These are phyloP conservation scores for Himantopus leucocephalus DNA, from an alignment of 2,113 vertebrate species.

Conservation along the genomic window DNA sequence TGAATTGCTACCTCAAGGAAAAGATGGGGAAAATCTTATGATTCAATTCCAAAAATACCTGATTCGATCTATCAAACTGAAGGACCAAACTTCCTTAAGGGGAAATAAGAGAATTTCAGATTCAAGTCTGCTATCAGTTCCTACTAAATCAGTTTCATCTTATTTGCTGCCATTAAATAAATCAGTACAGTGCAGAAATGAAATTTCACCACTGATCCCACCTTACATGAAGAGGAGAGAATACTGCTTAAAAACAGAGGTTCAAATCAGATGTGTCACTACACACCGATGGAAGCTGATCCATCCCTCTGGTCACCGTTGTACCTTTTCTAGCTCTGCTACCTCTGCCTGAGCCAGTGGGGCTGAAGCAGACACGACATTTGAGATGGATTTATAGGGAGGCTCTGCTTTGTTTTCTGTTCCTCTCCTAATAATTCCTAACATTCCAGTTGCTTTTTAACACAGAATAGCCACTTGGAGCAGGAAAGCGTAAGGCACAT, in stretches of 20 bases:
- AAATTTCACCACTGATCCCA: neutral
- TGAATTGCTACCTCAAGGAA: neutral
- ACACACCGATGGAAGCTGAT: neutral
- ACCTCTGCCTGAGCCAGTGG: neutral
- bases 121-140: neutral
- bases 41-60: neutral
- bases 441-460: constrained; percentile 18
- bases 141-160: neutral
- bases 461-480: neutral
- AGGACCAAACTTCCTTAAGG: neutral
- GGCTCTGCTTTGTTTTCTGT: constrained; percentile 18
- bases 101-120: neutral
- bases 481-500: neutral
- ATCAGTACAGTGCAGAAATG: neutral
- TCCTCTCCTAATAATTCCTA: constrained; percentile 9
- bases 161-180: neutral
- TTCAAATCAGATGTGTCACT: neutral
- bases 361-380: neutral
- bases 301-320: neutral
- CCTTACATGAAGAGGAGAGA: neutral
- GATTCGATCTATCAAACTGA: neutral
- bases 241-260: neutral
- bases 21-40: neutral
- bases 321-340: neutral
- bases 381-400: neutral